phyloP scores from a whole-genome alignment of 1,140 invertebrate genomes.

The Rhynchophorus ferrugineus region DNA sequence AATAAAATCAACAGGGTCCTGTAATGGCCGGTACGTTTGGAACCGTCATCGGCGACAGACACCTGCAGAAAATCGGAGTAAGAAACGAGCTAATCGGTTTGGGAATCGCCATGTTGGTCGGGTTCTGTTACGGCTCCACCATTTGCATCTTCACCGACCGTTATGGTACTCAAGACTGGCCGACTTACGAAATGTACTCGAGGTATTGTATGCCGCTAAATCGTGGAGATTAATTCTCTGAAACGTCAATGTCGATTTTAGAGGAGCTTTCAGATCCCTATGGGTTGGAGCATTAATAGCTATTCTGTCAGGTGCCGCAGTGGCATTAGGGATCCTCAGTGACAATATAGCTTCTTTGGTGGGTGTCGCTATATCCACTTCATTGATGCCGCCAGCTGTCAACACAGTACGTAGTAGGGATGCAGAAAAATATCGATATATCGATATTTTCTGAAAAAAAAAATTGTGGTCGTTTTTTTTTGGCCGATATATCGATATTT shows the following conservation, averaged over 20 bases:
- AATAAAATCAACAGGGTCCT: slow-evolving; percentile 49
- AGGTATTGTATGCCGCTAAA: slow-evolving; percentile 48
- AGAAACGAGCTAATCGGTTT: slow-evolving; percentile 59
- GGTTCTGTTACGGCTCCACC: slow-evolving; percentile 61
- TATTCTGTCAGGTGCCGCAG: slow-evolving; percentile 64
- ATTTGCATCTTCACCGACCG: slow-evolving; percentile 48
- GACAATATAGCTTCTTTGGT: slow-evolving; percentile 66
- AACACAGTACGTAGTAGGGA: slow-evolving; percentile 51
- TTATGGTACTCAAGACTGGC: slow-evolving; percentile 54
- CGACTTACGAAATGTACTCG: slow-evolving; percentile 61
- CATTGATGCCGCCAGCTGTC: slow-evolving; percentile 68
- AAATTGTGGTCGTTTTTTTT: background rate
- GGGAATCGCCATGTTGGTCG: slow-evolving; percentile 51
- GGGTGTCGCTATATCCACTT: slow-evolving; percentile 74
- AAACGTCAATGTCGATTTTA: slow-evolving; percentile 36
- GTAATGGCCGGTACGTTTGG: slow-evolving; percentile 69
- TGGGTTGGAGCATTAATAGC: slow-evolving; percentile 63
- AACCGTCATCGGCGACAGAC: slow-evolving; percentile 56
- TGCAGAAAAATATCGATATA: too few relatives aligned
- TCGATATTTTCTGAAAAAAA: too few relatives aligned
- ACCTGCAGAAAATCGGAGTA: slow-evolving; percentile 52
- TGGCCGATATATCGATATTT: too few relatives aligned
- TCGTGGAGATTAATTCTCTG: too few relatives aligned
- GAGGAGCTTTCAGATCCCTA: slow-evolving; percentile 55
- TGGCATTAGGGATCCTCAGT: slow-evolving; percentile 65